These are phyloP conservation scores for Xiphorhynchus erythropygius DNA, from an alignment of 2,797 vertebrate species.

Conservation along the genomic window DNA sequence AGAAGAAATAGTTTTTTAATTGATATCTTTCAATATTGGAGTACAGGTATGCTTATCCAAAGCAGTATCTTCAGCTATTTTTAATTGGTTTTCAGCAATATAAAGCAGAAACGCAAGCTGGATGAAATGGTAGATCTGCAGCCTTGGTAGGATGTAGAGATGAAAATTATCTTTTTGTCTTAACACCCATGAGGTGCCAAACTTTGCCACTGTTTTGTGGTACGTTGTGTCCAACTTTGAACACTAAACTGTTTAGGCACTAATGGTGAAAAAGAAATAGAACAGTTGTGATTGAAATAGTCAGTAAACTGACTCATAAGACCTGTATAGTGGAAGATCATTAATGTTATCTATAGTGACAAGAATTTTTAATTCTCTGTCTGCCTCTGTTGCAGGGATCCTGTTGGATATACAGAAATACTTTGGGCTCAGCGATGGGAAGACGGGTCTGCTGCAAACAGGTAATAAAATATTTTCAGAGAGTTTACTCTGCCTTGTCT, in stretches of 20 bases:
- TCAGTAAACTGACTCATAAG: background rate
- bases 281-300: background rate
- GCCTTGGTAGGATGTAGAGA: background rate
- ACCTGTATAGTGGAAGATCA: background rate
- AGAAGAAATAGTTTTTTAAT: background rate
- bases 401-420: conserved; percentile 82
- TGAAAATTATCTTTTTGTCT: background rate
- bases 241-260: background rate
- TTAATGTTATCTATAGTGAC: background rate
- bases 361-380: background rate
- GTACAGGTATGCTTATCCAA: background rate
- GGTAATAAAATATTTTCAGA: conserved; percentile 72
- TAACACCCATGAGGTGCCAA: background rate
- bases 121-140: background rate
- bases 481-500: background rate
- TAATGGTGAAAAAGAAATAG: background rate
- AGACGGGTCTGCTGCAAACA: conserved; percentile 87
- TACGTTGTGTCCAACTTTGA: background rate
- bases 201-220: background rate
- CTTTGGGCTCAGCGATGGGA: conserved; percentile 81
- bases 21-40: background rate
- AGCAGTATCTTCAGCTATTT: background rate
- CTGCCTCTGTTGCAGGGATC: conserved; percentile 76
- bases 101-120: background rate
- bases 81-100: background rate